phyloP scores from a whole-genome alignment of 1,140 invertebrate species.

The Acromyrmex echinatior region DNA sequence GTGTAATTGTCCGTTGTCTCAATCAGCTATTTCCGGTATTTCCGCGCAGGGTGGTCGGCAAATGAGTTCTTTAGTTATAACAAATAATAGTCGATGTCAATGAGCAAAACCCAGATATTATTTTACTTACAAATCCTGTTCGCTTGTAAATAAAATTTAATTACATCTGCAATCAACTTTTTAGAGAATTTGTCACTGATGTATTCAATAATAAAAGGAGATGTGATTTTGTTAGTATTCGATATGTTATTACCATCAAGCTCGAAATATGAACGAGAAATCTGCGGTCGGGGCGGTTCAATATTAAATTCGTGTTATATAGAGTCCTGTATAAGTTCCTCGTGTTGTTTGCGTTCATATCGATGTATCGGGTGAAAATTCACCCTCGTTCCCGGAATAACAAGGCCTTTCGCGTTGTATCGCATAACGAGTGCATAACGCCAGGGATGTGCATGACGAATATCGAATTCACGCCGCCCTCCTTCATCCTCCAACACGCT shows the following conservation, averaged over 20 bases:
- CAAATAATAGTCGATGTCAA: too few relatives aligned
- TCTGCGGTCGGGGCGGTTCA: neutral
- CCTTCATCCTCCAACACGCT: slow-evolving; percentile 68
- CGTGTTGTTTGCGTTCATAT: slow-evolving; percentile 31
- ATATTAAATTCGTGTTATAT: slow-evolving; percentile 35
- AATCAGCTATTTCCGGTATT: slow-evolving; percentile 61
- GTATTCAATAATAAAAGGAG: slow-evolving; percentile 4
- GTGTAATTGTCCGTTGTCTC: slow-evolving; percentile 68
- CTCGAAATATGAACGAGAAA: neutral
- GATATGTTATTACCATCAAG: slow-evolving; percentile 6
- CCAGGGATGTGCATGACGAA: slow-evolving; percentile 55
- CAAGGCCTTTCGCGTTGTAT: slow-evolving; percentile 49
- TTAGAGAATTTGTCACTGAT: neutral
- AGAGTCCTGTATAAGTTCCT: slow-evolving; percentile 38
- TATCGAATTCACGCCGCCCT: slow-evolving; percentile 70
- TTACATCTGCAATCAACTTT: slow-evolving; percentile 13
- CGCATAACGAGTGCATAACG: slow-evolving; percentile 56
- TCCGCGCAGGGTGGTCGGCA: neutral
- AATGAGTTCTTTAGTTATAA: slow-evolving; percentile 21
- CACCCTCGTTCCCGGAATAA: slow-evolving; percentile 39
- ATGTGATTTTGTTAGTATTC: neutral
- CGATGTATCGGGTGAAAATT: slow-evolving; percentile 38
- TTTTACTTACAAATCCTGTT: neutral
- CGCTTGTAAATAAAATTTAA: neutral
- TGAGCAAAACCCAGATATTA: neutral